A percentile compares a stretch with the other conserved stretches of the same genome.
These are phyloP conservation scores for Helicoverpa zea DNA, from an alignment of 1,140 invertebrate species.

Conservation along the genomic window DNA sequence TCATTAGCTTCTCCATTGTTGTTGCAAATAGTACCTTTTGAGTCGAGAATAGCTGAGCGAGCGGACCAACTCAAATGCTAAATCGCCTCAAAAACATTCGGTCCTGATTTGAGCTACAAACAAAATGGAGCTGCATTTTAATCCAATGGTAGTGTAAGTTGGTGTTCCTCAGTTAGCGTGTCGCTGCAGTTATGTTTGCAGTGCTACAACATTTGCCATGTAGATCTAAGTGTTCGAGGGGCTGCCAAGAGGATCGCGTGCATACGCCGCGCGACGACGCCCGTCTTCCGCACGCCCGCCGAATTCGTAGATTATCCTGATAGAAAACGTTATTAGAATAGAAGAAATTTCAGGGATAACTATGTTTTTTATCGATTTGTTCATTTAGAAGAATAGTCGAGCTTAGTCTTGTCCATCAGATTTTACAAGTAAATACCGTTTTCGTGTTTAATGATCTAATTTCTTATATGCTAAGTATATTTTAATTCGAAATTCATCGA, in stretches of 20 bases:
- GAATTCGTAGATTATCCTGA: constrained; percentile 38
- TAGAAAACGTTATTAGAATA: constrained; percentile 18
- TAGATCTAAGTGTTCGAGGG: constrained; percentile 42
- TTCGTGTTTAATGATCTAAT: too few species aligned
- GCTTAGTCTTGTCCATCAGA: too few species aligned
- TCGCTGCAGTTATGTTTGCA: constrained; percentile 24
- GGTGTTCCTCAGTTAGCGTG: constrained; percentile 18
- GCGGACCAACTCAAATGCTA: not conserved
- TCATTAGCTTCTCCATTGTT: not conserved
- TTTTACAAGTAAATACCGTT: too few species aligned
- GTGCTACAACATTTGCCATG: constrained; percentile 41
- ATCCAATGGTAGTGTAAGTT: constrained; percentile 17
- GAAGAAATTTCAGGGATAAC: not conserved
- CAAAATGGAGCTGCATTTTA: constrained; percentile 34
- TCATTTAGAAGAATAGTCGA: not conserved
- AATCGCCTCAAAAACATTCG: constrained; percentile 15
- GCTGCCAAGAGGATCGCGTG: constrained; percentile 50
- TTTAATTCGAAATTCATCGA: too few species aligned
- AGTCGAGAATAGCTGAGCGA: too few species aligned
- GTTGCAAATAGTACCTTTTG: not conserved
- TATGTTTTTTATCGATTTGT: not conserved
- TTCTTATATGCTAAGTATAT: too few species aligned
- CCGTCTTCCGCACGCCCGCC: constrained; percentile 43
- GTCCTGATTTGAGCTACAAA: constrained; percentile 10
- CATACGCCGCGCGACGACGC: constrained; percentile 20